Percentiles rank a stretch among this genome's conserved stretches.
Conservation (phyloP, 2,113 vertebrate species). For the Centropristis striata region DNA sequence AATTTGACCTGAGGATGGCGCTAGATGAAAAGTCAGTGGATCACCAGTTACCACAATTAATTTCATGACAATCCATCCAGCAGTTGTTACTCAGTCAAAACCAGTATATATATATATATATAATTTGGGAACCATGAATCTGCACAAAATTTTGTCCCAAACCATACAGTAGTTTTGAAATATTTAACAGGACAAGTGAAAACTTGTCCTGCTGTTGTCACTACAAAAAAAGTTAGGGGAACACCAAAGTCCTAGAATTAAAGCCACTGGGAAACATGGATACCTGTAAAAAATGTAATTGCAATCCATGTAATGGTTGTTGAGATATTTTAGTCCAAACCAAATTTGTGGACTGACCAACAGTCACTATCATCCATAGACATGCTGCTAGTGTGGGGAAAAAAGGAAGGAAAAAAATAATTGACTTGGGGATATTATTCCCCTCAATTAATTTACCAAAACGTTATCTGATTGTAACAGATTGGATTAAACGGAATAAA, state of each 20-base stretch:
- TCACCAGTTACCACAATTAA: not conserved
- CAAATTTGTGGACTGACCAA: not conserved
- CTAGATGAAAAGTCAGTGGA: not conserved
- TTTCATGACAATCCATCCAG: not conserved
- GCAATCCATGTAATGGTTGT: not conserved
- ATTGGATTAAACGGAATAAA: conserved; percentile 30
- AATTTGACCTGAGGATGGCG: not conserved
- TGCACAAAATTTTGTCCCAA: not conserved
- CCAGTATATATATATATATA: too few relatives aligned
- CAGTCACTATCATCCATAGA: not conserved
- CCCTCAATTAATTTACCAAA: conserved; percentile 41
- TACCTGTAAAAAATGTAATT: not conserved
- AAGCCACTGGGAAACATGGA: not conserved
- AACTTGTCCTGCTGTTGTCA: not conserved
- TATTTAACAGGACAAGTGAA: not conserved
- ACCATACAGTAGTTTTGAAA: not conserved
- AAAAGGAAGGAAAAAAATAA: not conserved
- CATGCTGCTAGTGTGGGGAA: not conserved
- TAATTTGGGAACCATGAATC: not conserved
- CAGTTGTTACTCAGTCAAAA: not conserved
- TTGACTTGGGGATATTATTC: conserved; percentile 7
- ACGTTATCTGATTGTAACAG: conserved; percentile 9
- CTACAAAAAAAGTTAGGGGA: not conserved
- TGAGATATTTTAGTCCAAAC: not conserved
- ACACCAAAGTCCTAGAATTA: conserved; percentile 2